Evolutionary conservation across 1,140 invertebrate species (phyloP), one percentile per base, ranked within the genome.

Genomic region (Spodoptera litura): DNA sequence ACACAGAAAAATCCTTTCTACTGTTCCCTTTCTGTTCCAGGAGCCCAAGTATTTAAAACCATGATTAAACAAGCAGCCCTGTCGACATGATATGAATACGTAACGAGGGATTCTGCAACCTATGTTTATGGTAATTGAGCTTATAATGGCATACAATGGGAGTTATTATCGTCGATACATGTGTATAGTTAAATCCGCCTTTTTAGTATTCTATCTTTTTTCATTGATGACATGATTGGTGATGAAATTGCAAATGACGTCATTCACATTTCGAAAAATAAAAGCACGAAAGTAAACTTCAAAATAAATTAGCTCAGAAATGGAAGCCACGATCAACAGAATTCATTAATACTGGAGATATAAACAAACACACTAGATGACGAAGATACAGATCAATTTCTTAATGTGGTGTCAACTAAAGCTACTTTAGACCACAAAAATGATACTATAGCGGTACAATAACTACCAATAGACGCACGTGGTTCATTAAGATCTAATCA

Each of bases 111-210:
- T 80, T 81, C 53, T 83, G 49, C 25, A 51, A 59, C 81, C 62
- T 80, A 81, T 73, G 76, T 72, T 76, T 78, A 76, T 80, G 71
- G 61, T 72, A 80, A 83, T 83, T 75, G 56, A 59, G 76, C 59
- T 35, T 56, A 81, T 83, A 79, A 83, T 75, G 44, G 74, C n/a
- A 75, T 70, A 62, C 74, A 52, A 56, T 68, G 52, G 35, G 38
- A 70, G 62, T 49, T 49, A 71, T 71, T 61, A 73, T 73, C 56
- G 35, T 20, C 71, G 55, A 49, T 49, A 73, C 71, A 59, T 59
- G 56, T 73, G 61, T 64, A 64, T 64, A 35, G 61, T 64, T 64
- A 64, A 64, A 44, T 64, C 35, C 35, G 35, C 2, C 4, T 64
- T 64, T 31, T 64, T 64, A 38, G 35, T n/a, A 38, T 31, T 44